Percentiles rank a stretch among this genome's conserved stretches.
These are phyloP conservation scores for Maccullochella peelii DNA, from an alignment of 2,113 vertebrate species.

Conservation along the genomic window DNA sequence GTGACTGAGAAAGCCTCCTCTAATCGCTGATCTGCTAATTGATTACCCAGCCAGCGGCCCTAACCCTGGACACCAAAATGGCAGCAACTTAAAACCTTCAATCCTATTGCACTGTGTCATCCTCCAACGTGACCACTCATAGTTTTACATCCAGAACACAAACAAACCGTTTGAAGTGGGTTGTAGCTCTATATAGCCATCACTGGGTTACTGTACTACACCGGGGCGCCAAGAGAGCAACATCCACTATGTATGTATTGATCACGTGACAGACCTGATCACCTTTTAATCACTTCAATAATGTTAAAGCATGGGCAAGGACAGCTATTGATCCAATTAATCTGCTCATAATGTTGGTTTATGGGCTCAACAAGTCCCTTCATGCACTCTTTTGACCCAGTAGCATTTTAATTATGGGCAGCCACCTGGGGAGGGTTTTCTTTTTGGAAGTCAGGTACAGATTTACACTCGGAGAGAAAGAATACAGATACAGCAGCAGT, in stretches of 20 bases:
- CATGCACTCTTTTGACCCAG: neutral
- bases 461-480: neutral
- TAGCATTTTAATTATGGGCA: neutral
- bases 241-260: neutral
- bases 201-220: slow-evolving; percentile 7
- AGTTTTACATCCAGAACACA: slow-evolving; percentile 36
- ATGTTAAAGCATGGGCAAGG: neutral
- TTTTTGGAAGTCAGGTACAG: neutral
- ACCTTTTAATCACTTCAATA: slow-evolving; percentile 2
- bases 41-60: slow-evolving; percentile 77
- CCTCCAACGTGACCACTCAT: slow-evolving; percentile 69
- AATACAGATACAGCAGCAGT: neutral
- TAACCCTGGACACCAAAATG: slow-evolving; percentile 75
- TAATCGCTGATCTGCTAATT: slow-evolving; percentile 86
- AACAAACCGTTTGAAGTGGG: slow-evolving; percentile 32
- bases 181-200: slow-evolving; percentile 6
- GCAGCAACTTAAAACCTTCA: slow-evolving; percentile 82
- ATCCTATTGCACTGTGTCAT: slow-evolving; percentile 78
- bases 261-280: slow-evolving; percentile 13
- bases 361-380: slow-evolving; percentile 33
- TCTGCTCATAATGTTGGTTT: slow-evolving; percentile 48
- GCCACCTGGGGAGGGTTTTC: neutral
- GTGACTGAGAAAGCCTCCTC: slow-evolving; percentile 83
- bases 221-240: neutral
- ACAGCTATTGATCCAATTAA: slow-evolving; percentile 59